Evolutionary conservation across 2,113 vertebrate species (phyloP).

Genomic region (Porphyrio hochstetteri): DNA sequence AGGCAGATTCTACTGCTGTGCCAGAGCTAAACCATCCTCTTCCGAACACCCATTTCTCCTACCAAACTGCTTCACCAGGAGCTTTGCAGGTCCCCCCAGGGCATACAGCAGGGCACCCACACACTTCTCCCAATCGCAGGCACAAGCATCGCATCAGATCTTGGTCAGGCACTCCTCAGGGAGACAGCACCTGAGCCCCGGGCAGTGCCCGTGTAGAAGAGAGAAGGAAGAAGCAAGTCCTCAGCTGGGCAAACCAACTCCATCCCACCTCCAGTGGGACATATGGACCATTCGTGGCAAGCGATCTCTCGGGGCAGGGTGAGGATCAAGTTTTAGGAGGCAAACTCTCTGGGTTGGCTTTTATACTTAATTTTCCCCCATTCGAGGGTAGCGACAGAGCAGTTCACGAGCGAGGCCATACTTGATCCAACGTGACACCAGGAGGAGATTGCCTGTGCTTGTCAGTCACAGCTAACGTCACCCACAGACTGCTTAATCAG

Average conservation of each 20-base stretch:
- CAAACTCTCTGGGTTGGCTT: not conserved
- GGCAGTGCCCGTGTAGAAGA: not conserved
- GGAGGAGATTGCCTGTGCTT: slow-evolving; percentile 9
- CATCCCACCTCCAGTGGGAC: not conserved
- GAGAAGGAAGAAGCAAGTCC: not conserved
- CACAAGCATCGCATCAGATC: not conserved
- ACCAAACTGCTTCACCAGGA: not conserved
- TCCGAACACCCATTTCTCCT: not conserved
- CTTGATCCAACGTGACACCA: not conserved
- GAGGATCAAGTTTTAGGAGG: not conserved
- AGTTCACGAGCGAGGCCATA: not conserved
- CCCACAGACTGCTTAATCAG: slow-evolving; percentile 23
- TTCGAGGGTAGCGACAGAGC: not conserved
- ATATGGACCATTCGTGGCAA: accelerated
- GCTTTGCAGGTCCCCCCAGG: not conserved
- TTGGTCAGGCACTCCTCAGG: not conserved
- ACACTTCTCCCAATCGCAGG: accelerated
- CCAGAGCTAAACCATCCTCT: not conserved
- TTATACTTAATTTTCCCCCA: not conserved
- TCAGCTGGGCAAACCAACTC: not conserved
- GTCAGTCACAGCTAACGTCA: slow-evolving; percentile 40
- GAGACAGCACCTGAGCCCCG: not conserved
- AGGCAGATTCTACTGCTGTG: not conserved
- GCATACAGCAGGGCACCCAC: accelerated
- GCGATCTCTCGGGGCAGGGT: accelerated